Base-by-base conservation (phyloP, 2,888 invertebrate genomes). In the Heliconius hortense region DNA sequence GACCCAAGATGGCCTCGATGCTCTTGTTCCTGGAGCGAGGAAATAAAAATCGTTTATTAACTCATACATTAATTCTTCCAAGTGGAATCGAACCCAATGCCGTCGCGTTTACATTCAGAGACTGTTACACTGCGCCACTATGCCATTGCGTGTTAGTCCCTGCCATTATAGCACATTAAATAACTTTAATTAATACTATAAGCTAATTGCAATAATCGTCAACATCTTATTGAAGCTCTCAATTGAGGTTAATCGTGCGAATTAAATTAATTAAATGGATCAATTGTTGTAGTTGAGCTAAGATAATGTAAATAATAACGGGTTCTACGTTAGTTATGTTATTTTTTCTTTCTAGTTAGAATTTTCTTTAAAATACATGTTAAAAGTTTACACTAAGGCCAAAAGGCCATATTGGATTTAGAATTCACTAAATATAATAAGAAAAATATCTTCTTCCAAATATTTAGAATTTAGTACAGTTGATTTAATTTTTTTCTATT, bases 171-270 rank as follows among this genome's bases (percentile, higher is more conserved):
- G 7, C 7, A 21, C 48, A 48, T 48, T 48, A 48, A 48, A 48
- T 8, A 64, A 48, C n/a, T 69, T 28, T 31, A 69, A 69, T 69
- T n/a, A 48, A 56, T 56, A 56, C 10, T n/a, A n/a, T 31, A 31
- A 15, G n/a, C 31, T 56, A 69, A 69, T 69, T 66, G 66, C 15
- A n/a, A 39, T 64, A 64, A 66, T 66, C 28, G 56, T 31, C 69
- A 31, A 69, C 21, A 69, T 69, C 31, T 69, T 15, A 69, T 56
- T 56, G 69, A 31, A 56, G n/a, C 24, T 56, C 71, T 60, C 39
- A 71, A 71, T 26, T 24, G 8, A 39, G 60, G 1, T 60, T 71
- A 71, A 71, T 71, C 39, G 35, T 35, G 56, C 71, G 26, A 71
- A 60, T 60, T 60, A 60, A 39, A 60, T 71, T 60, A 60, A 71